Base-by-base conservation (phyloP, 2,113 vertebrate species). In the Calyptommatus sinebrachiatus region DNA sequence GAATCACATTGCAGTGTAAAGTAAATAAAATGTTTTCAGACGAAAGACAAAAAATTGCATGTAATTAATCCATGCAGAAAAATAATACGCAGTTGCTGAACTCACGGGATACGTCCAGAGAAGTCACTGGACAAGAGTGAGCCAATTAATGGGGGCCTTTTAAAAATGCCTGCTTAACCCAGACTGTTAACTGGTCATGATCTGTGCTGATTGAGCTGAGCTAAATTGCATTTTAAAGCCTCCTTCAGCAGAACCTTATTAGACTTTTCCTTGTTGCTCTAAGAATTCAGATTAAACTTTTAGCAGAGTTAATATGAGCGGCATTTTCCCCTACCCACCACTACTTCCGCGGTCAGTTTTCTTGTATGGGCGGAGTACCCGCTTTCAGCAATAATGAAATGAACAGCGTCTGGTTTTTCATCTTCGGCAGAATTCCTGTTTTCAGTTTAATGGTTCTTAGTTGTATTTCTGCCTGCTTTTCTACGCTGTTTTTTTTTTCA, bases 141-240 rank as follows among this genome's bases (percentile, higher is more conserved):
- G 18, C 22, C 71, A 71, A 65, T 77, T 82, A 82, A 63, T 82
- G n/a, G 8, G 18, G 53, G 67, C 71, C 67, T 61, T 82, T 57
- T 73, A 53, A 35, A 63, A 77, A 71, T 31, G 71, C 16, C 48
- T 31, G 41, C 46, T 4, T 41, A 45, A 31, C 41, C 66, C n/a
- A 67, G 63, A 41, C 28, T 50, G 21, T 76, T 41, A 72, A 31
- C 28, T n/a, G 24, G 24, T 66, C 69, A 60, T 48, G 35, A 73
- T 57, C 29, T 77, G 63, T 76, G 31, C 60, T 31, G 48, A 20
- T 24, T 62, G 62, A 50, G 8, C 31, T 68, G 21, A 29, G 46
- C 31, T 35, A 67, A 24, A 74, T 46, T 75, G 46, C 41, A 48
- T n/a, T 50, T 76, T 46, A 11, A 63, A 46, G 41, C 20, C 35